Base-by-base conservation (phyloP, 2,888 invertebrate species). In the Gastracanthus pulcherrimus region DNA sequence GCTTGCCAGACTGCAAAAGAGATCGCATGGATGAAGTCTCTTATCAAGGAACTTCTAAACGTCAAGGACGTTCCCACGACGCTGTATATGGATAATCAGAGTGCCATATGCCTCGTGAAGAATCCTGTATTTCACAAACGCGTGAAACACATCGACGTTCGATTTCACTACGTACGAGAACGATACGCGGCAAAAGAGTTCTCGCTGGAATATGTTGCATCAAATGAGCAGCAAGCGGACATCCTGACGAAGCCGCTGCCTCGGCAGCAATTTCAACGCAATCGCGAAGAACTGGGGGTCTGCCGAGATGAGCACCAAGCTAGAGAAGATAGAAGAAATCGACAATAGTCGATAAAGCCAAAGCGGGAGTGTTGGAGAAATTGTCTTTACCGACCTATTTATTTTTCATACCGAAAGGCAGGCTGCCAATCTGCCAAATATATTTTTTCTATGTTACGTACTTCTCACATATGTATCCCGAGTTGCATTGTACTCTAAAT, bases 11-110 rank as follows among this genome's bases (percentile, higher is more conserved):
- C 60, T 23, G 55, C 48, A 3, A 83, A 80, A 74, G 78, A 83
- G 3, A 69, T 79, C 13, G n/a, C 79, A 9, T 83, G 81, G 81
- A 19, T 81, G 2, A 79, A 78, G 26, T 78, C 55, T 76, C 36
- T 81, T 11, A 38, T 74, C n/a, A 29, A 2, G 0, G 69, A 70
- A 23, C 51, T n/a, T 19, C n/a, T n/a, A n/a, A 51, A 48, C 1
- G 11, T 19, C 11, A 31, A 34, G 16, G 76, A 76, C 31, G 2
- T 26, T 4, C 11, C 23, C 9, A n/a, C 19, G 23, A 23, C 19
- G 1, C 19, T 66, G 3, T 38, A 45, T 16, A 31, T 81, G 11
- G 66, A 76, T 23, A 81, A 76, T 41, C 11, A 26, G 5, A 71
- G 71, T 55, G 66, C 81, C 7, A 11, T 81, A 7, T 71, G 66